phyloP scores from a whole-genome alignment of 2,797 vertebrate species.

The Halcyon smyrnensis region DNA sequence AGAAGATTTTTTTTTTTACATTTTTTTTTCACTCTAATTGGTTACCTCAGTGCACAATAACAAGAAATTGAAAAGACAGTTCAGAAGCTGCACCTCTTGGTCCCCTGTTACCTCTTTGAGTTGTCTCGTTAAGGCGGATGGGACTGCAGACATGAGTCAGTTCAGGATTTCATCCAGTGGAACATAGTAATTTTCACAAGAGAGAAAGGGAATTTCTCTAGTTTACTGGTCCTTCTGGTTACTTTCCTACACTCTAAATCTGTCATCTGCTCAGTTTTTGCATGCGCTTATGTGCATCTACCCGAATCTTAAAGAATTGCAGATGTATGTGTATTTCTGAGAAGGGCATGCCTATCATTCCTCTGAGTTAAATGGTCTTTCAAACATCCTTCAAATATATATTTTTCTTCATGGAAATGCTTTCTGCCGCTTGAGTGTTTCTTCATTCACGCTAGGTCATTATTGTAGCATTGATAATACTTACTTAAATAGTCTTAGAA shows the following conservation, averaged over 20 bases:
- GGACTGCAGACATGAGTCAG: background rate
- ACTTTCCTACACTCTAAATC: conserved; percentile 10
- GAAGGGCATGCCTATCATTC: conserved; percentile 12
- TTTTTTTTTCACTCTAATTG: conserved; percentile 13
- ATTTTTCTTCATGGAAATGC: background rate
- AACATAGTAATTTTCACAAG: background rate
- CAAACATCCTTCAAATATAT: background rate
- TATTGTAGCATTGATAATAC: background rate
- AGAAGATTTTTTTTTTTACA: background rate
- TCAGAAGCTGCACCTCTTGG: background rate
- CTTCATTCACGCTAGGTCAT: background rate
- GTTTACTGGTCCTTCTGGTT: conserved; percentile 32
- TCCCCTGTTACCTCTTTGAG: background rate
- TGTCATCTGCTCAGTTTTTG: conserved; percentile 55
- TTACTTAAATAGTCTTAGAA: background rate
- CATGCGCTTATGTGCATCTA: background rate
- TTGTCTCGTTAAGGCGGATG: background rate
- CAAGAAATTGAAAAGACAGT: background rate
- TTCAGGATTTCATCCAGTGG: background rate
- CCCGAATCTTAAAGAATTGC: conserved; percentile 24
- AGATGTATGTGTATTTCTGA: conserved; percentile 25
- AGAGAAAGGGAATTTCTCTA: conserved; percentile 12
- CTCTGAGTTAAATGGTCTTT: background rate
- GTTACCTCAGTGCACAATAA: background rate
- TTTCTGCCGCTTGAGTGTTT: background rate